Conservation (phyloP, 1,140 invertebrate species). For the Acromyrmex heyeri region DNA sequence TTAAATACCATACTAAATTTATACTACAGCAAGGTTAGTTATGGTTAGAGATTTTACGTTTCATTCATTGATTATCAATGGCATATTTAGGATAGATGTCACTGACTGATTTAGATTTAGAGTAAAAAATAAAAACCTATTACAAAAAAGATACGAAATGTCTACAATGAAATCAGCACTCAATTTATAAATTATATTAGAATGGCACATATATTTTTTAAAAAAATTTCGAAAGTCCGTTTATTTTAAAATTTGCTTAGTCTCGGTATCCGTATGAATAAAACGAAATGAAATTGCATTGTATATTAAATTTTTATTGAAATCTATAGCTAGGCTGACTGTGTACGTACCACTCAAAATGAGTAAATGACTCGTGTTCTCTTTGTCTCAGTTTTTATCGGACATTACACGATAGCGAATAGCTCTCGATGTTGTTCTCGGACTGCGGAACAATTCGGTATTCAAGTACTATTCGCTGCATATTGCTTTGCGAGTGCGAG, state of each 20-base stretch:
- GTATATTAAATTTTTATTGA: neutral
- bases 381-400: slow-evolving; percentile 38
- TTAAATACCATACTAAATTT: too few species aligned
- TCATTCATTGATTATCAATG: too few species aligned
- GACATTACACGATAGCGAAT: slow-evolving; percentile 15
- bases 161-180: neutral
- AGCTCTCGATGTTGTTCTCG: slow-evolving; percentile 26
- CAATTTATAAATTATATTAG: neutral
- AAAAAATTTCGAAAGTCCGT: neutral
- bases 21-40: too few species aligned
- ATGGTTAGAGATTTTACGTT: too few species aligned
- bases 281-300: neutral
- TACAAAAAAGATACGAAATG: neutral
- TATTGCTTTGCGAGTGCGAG: slow-evolving; percentile 22
- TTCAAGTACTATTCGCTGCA: slow-evolving; percentile 42
- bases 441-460: slow-evolving; percentile 39
- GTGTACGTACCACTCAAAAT: neutral
- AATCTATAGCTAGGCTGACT: neutral
- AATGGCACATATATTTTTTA: neutral
- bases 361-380: slow-evolving; percentile 5
- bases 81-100: too few species aligned
- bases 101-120: too few species aligned
- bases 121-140: neutral
- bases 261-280: neutral
- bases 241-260: neutral